Conservation (phyloP, 1,140 invertebrate species). For the Lepidotrigona ventralis region DNA sequence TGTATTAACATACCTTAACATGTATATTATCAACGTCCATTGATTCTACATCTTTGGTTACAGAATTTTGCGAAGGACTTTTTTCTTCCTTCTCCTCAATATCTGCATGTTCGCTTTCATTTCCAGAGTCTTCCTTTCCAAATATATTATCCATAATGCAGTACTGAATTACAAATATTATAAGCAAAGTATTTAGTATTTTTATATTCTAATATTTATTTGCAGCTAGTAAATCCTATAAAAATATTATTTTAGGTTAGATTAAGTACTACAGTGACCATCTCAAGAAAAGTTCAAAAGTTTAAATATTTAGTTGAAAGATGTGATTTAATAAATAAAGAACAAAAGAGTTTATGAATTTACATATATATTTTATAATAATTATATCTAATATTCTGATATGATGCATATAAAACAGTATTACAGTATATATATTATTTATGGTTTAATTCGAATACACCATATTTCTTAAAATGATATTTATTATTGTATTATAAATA, state of each 20-base stretch:
- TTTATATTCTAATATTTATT: not conserved
- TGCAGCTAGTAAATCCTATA: not conserved
- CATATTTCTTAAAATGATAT: not conserved
- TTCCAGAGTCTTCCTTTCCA: conserved; percentile 71
- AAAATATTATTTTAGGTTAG: conserved; percentile 24
- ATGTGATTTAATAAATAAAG: not conserved
- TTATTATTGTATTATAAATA: not conserved
- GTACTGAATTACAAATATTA: not conserved
- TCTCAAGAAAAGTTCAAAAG: not conserved
- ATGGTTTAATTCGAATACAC: conserved; percentile 2
- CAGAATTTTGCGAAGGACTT: conserved; percentile 41
- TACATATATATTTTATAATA: no score
- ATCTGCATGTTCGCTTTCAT: conserved; percentile 63
- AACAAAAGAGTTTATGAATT: not conserved
- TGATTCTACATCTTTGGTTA: conserved; percentile 49
- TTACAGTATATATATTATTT: not conserved
- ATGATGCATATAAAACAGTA: not conserved
- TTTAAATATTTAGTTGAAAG: not conserved
- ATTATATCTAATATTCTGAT: not conserved
- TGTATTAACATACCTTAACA: conserved; percentile 49
- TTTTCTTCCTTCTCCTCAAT: conserved; percentile 53
- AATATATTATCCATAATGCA: conserved; percentile 71
- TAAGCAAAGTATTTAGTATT: not conserved
- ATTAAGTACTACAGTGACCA: not conserved
- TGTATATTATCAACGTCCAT: conserved; percentile 49